phyloP scores from a whole-genome alignment of 2,113 vertebrate species.

The Cinclus cinclus region DNA sequence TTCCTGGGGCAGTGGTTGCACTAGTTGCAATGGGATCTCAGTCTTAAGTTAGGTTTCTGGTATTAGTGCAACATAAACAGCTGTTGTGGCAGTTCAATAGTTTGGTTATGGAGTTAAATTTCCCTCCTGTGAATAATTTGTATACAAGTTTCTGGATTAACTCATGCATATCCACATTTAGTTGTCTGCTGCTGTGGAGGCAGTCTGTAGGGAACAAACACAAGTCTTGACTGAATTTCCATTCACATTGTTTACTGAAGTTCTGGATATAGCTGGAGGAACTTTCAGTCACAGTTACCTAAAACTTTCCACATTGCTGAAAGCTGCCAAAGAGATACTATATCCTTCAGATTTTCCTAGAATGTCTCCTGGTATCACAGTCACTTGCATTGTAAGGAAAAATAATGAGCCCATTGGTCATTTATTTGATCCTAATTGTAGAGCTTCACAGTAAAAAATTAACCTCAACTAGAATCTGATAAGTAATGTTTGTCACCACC shows the following conservation, averaged over 20 bases:
- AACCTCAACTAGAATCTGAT: neutral
- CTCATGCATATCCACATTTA: constrained; percentile 19
- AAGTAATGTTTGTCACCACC: neutral
- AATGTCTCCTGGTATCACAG: neutral
- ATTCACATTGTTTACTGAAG: neutral
- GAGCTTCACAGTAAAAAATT: neutral
- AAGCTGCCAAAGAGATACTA: neutral
- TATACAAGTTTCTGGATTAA: constrained; percentile 17
- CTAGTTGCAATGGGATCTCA: neutral
- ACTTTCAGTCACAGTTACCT: neutral
- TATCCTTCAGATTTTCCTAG: neutral
- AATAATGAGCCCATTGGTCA: neutral
- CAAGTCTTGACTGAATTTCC: neutral
- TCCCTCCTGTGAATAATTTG: constrained; percentile 4
- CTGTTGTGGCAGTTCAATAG: neutral
- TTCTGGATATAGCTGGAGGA: neutral
- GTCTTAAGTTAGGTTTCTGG: constrained; percentile 16
- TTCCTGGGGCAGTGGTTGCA: constrained; percentile 8
- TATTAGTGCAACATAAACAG: constrained; percentile 29
- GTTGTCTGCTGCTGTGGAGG: neutral
- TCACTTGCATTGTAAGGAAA: neutral
- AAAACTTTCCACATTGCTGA: neutral
- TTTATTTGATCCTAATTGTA: neutral
- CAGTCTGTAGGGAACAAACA: constrained; percentile 3
- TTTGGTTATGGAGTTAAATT: constrained; percentile 36